Conservation (phyloP, 2,797 vertebrate genomes). For the Cynodonichthys magdalenae region DNA sequence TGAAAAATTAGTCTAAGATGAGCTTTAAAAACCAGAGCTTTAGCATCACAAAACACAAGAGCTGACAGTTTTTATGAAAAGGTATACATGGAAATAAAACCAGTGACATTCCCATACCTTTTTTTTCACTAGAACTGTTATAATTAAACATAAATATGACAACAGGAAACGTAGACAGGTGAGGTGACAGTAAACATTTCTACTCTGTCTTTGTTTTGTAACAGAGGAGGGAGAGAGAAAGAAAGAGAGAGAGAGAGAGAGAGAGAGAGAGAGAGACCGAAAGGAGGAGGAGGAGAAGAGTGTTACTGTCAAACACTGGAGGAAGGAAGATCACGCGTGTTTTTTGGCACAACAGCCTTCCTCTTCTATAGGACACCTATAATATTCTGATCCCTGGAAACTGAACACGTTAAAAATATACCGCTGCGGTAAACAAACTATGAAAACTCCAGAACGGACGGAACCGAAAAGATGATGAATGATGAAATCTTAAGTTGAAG, state of each 20-base stretch:
- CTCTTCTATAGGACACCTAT: conserved; percentile 55
- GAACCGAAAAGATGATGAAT: conserved; percentile 10
- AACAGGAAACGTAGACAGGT: conserved; percentile 59
- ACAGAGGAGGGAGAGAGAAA: conserved; percentile 56
- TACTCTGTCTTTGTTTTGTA: conserved; percentile 79
- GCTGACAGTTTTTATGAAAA: conserved; percentile 49
- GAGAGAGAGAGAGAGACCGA: conserved; percentile 12
- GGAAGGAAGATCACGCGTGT: conserved; percentile 62
- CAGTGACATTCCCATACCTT: conserved; percentile 56
- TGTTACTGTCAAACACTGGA: conserved; percentile 77
- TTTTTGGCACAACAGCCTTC: conserved; percentile 63
- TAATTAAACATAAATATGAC: conserved; percentile 72
- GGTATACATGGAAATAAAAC: conserved; percentile 45
- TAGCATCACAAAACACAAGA: conserved; percentile 45
- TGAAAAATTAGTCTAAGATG: conserved; percentile 34
- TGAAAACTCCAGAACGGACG: neutral
- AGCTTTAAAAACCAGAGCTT: conserved; percentile 43
- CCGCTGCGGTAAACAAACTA: conserved; percentile 3
- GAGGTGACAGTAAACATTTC: conserved; percentile 78
- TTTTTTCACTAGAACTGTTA: conserved; percentile 38
- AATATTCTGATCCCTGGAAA: conserved; percentile 23
- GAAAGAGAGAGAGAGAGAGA: too few species aligned
- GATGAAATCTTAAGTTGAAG: neutral
- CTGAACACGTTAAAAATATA: conserved; percentile 17
- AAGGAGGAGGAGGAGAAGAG: conserved; percentile 67